phyloP scores from a whole-genome alignment of 2,888 invertebrate genomes.

The Caradrina clavipalpis region DNA sequence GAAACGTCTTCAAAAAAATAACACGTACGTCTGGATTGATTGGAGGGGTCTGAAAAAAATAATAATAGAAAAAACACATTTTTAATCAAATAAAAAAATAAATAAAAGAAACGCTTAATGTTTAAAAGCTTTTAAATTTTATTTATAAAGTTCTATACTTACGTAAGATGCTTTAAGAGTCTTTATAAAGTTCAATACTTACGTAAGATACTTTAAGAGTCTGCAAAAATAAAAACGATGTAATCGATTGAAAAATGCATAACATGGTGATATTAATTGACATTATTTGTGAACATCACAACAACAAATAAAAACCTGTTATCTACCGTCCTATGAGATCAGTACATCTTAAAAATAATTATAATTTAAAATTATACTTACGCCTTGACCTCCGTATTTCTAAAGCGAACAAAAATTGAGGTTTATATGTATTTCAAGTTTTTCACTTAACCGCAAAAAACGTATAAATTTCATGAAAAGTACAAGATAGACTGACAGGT shows the following conservation, averaged over 20 bases:
- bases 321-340: not conserved
- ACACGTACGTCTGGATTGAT: conserved; percentile 21
- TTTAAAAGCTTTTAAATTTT: not conserved
- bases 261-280: conserved; percentile 3
- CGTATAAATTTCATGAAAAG: not conserved
- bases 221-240: conserved; percentile 51
- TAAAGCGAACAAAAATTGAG: conserved; percentile 30
- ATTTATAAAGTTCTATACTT: conserved; percentile 44
- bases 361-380: conserved; percentile 29
- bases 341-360: not conserved
- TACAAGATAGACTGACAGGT: not conserved
- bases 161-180: conserved; percentile 65
- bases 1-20: not conserved
- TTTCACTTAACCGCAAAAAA: not conserved
- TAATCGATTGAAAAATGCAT: not conserved
- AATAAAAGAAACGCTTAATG: not conserved
- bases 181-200: conserved; percentile 55
- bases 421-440: not conserved
- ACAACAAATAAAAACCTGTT: not conserved
- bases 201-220: conserved; percentile 66
- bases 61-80: not conserved
- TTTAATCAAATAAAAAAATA: not conserved
- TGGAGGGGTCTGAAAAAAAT: conserved; percentile 36
- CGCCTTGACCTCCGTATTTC: conserved; percentile 51
- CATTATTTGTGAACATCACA: not conserved